Percentiles rank a stretch among this genome's conserved stretches.
Evolutionary conservation across 2,797 vertebrate genomes (phyloP).

Genomic region (Poecilia picta): DNA sequence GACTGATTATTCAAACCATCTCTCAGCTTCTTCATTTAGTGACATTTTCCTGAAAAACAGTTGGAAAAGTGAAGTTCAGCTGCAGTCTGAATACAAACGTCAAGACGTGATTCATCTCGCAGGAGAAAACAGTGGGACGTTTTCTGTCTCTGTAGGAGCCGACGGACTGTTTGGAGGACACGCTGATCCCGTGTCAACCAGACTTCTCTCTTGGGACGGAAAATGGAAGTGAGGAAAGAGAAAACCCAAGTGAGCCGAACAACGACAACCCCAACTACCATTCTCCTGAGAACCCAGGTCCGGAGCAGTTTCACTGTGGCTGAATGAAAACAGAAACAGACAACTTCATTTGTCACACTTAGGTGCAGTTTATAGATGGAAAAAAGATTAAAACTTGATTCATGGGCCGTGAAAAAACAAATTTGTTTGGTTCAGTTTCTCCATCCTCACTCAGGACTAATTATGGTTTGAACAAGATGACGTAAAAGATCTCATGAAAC

Average conservation of each 20-base stretch:
- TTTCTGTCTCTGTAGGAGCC: constrained; percentile 84
- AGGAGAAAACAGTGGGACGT: not conserved
- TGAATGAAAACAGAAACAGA: not conserved
- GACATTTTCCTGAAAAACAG: constrained; percentile 1
- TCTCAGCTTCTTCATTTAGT: not conserved
- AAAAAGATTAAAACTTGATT: not conserved
- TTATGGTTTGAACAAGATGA: not conserved
- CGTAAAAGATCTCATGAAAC: not conserved
- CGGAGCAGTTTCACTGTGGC: constrained; percentile 46
- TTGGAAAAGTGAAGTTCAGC: not conserved
- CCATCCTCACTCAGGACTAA: not conserved
- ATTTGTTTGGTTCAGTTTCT: not conserved
- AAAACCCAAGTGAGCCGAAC: constrained; percentile 75
- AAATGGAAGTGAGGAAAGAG: constrained; percentile 83
- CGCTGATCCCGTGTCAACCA: constrained; percentile 86
- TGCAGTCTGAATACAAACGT: not conserved
- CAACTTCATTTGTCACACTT: not conserved
- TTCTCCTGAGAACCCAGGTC: constrained; percentile 84
- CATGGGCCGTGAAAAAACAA: not conserved
- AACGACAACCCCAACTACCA: constrained; percentile 87
- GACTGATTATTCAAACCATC: not conserved
- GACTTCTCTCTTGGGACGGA: constrained; percentile 87
- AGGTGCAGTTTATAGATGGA: not conserved
- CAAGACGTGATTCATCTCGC: not conserved
- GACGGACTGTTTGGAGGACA: constrained; percentile 95